These are phyloP conservation scores for Panzeria rudis DNA, from an alignment of 2,888 invertebrate species.

Conservation along the genomic window DNA sequence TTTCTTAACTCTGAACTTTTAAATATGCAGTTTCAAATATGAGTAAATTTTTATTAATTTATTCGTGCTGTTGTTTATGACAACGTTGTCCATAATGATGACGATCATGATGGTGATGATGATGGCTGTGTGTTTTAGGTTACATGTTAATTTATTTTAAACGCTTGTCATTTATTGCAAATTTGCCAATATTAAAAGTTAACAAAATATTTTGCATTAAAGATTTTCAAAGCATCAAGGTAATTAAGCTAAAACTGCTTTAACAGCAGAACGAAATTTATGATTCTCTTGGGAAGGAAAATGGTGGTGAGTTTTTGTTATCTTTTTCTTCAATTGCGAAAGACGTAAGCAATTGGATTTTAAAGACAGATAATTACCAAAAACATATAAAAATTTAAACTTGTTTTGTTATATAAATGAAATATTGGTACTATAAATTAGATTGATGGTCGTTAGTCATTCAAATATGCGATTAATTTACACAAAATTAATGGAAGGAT, in stretches of 20 bases:
- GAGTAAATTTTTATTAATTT: background rate
- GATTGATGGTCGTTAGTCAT: no score
- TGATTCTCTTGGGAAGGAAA: conserved; percentile 4
- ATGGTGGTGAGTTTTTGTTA: background rate
- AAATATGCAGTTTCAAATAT: conserved; percentile 18
- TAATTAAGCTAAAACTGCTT: conserved; percentile 43
- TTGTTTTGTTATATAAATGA: no score
- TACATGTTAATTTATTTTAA: conserved; percentile 61
- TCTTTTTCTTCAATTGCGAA: background rate
- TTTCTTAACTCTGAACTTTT: conserved; percentile 66
- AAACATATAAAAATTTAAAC: no score
- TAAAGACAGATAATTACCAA: background rate
- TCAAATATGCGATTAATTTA: no score
- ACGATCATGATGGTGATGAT: conserved; percentile 31
- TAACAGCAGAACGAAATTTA: conserved; percentile 9
- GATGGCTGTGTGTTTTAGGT: conserved; percentile 54
- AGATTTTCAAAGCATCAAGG: conserved; percentile 1
- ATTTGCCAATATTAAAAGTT: conserved; percentile 56
- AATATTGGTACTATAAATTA: no score
- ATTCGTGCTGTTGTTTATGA: conserved; percentile 32
- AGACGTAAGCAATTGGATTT: background rate
- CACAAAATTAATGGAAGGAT: no score
- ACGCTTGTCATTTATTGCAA: conserved; percentile 52
- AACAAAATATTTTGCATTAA: conserved; percentile 45
- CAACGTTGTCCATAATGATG: conserved; percentile 46